phyloP scores from a whole-genome alignment of 2,888 invertebrate species.

The Rhopalosiphum nymphaeae region DNA sequence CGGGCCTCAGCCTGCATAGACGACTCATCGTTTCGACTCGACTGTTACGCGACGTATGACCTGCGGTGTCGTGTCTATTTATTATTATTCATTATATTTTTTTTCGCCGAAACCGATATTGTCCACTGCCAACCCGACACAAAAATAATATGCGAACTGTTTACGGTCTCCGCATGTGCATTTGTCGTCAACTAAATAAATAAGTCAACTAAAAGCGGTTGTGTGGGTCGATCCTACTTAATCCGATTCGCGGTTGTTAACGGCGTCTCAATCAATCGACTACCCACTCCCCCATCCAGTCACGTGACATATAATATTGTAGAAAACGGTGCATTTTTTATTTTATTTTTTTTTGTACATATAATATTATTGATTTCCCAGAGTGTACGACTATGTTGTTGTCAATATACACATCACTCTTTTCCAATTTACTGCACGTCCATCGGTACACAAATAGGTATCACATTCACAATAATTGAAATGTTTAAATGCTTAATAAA shows the following conservation, averaged over 20 bases:
- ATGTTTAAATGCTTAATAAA: neutral
- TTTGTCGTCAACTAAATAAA: too few species aligned
- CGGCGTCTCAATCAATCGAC: neutral
- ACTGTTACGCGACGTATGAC: neutral
- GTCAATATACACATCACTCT: neutral
- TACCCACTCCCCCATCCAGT: neutral
- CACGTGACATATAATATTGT: neutral
- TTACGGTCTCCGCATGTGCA: too few species aligned
- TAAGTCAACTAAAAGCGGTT: neutral
- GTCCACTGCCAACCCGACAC: neutral
- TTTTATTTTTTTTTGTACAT: neutral
- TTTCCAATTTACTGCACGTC: neutral
- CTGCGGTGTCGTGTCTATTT: too few species aligned
- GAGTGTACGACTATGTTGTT: neutral
- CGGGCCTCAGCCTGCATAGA: neutral
- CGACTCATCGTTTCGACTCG: too few species aligned
- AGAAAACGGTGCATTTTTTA: neutral
- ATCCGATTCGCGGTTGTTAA: neutral
- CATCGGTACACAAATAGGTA: neutral
- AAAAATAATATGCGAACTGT: neutral
- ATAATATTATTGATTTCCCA: neutral
- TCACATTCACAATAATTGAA: neutral
- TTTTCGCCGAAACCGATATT: neutral
- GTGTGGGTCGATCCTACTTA: neutral
- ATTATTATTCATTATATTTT: neutral